Percentiles rank a stretch among this genome's conserved stretches.
Conservation (phyloP, 1,140 invertebrate species). For the Atta colombica region DNA sequence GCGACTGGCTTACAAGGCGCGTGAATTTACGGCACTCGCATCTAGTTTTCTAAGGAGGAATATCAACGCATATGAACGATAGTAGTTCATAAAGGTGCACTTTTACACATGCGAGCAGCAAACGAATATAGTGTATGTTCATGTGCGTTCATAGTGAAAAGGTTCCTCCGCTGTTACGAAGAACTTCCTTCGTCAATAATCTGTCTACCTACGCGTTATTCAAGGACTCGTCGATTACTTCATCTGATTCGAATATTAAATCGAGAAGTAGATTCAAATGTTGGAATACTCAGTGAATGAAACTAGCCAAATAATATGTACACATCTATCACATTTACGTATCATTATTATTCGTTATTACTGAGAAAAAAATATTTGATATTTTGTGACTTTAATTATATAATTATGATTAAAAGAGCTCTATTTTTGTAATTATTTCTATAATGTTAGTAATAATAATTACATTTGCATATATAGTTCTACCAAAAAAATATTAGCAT, state of each 20-base stretch:
- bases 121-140: neutral
- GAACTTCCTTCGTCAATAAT: slow-evolving; percentile 37
- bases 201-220: slow-evolving; percentile 19
- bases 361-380: no score
- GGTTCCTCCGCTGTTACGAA: neutral
- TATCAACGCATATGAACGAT: slow-evolving; percentile 40
- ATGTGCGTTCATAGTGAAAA: neutral
- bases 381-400: no score
- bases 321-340: neutral
- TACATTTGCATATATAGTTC: no score
- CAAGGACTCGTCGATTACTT: slow-evolving; percentile 43
- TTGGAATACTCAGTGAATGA: neutral
- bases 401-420: no score
- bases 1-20: slow-evolving; percentile 23
- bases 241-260: slow-evolving; percentile 49
- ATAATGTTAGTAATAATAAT: no score
- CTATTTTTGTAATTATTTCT: no score
- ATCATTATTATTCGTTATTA: neutral
- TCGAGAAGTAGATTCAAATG: slow-evolving; percentile 6
- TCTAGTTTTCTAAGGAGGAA: slow-evolving; percentile 39
- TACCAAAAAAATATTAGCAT: no score
- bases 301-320: neutral
- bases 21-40: slow-evolving; percentile 46
- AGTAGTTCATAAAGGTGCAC: slow-evolving; percentile 33
- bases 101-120: slow-evolving; percentile 7